Percentiles rank a stretch among this genome's conserved stretches.
These are phyloP conservation scores for Lutjanus argentimaculatus DNA, from an alignment of 2,797 vertebrate genomes.

Conservation along the genomic window DNA sequence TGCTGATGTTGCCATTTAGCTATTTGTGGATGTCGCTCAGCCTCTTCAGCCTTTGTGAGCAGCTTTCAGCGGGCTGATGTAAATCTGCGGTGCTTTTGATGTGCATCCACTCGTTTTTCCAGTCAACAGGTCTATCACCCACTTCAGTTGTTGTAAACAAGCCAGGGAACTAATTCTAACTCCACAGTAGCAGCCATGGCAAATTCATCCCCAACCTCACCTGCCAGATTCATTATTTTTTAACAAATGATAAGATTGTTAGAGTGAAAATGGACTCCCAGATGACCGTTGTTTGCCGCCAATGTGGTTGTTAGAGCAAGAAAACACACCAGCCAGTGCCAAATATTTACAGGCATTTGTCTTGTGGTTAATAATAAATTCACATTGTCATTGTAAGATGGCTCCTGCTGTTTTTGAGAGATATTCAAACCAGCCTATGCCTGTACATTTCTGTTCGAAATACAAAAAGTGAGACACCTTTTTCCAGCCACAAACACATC, in stretches of 20 bases:
- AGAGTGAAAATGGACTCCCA: background rate
- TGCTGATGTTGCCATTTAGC: constrained; percentile 21
- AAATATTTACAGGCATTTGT: background rate
- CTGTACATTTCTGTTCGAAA: background rate
- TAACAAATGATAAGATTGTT: constrained; percentile 7
- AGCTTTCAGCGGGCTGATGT: constrained; percentile 40
- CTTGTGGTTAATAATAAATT: background rate
- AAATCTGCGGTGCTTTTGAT: constrained; percentile 36
- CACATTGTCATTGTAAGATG: background rate
- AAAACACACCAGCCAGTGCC: background rate
- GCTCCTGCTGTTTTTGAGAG: background rate
- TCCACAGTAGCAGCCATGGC: background rate
- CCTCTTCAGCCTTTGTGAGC: constrained; percentile 36
- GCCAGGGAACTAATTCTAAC: constrained; percentile 10
- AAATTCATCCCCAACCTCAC: constrained; percentile 16
- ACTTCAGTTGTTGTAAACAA: constrained; percentile 39
- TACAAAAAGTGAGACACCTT: background rate
- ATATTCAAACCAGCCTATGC: background rate
- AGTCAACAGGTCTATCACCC: constrained; percentile 23
- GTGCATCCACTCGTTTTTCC: constrained; percentile 14
- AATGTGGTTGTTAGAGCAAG: background rate
- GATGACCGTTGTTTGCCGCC: background rate
- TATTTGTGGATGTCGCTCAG: background rate
- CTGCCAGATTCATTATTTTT: constrained; percentile 20
- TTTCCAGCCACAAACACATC: background rate